Evolutionary conservation across 2,888 invertebrate genomes (phyloP).

Genomic region (Drosophila robusta): DNA sequence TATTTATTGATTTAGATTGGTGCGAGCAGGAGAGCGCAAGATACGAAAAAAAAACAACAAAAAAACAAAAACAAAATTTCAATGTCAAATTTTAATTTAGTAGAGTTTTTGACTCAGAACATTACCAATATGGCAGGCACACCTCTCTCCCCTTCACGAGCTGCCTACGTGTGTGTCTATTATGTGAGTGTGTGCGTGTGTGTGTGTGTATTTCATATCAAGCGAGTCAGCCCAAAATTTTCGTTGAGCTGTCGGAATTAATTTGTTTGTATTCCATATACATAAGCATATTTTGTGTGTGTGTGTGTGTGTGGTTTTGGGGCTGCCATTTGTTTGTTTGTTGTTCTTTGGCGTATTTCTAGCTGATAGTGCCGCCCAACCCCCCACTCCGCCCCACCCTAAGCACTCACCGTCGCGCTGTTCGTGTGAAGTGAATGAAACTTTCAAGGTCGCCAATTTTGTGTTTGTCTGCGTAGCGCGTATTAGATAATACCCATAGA

Average conservation of each 20-base stretch:
- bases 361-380: conserved; percentile 66
- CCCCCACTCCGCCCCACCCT: background rate
- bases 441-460: conserved; percentile 76
- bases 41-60: conserved; percentile 7
- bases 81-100: conserved; percentile 80
- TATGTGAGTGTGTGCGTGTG: background rate
- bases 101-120: conserved; percentile 73
- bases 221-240: conserved; percentile 50
- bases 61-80: conserved; percentile 61
- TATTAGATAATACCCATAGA: conserved; percentile 75
- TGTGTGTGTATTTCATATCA: conserved; percentile 51
- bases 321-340: conserved; percentile 64
- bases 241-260: conserved; percentile 63
- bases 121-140: conserved; percentile 72
- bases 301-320: conserved; percentile 37
- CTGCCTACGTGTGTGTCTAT: conserved; percentile 11
- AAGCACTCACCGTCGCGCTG: conserved; percentile 2
- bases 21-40: conserved; percentile 41
- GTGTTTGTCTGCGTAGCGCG: conserved; percentile 40
- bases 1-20: conserved; percentile 69
- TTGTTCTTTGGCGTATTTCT: conserved; percentile 70
- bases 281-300: conserved; percentile 14
- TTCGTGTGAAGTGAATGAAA: conserved; percentile 79
- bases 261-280: conserved; percentile 51
- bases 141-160: conserved; percentile 5